Percentiles rank a stretch among this genome's conserved stretches.
Conservation (phyloP, 2,888 invertebrate species). For the Apotomis capreana region DNA sequence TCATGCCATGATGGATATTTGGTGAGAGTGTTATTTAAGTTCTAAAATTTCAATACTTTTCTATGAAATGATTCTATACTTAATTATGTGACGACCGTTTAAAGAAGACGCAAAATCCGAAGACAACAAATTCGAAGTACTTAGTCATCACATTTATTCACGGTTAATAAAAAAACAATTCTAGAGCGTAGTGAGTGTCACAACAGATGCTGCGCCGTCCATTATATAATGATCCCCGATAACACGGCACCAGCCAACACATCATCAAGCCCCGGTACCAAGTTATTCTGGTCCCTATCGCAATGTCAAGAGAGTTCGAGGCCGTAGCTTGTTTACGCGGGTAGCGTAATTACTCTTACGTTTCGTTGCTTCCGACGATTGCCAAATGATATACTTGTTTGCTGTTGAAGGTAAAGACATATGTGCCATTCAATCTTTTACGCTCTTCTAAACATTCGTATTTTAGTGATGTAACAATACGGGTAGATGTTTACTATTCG, state of each 20-base stretch:
- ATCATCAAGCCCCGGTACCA: constrained; percentile 45
- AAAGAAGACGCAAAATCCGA: too few relatives aligned
- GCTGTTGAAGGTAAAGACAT: constrained; percentile 16
- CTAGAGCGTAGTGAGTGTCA: constrained; percentile 35
- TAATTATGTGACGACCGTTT: too few relatives aligned
- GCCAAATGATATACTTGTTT: constrained; percentile 61
- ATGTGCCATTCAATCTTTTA: background rate
- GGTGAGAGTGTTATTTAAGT: too few relatives aligned
- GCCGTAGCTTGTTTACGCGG: constrained; percentile 66
- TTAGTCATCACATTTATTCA: too few relatives aligned
- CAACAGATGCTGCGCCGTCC: constrained; percentile 42
- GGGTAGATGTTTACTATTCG: too few relatives aligned
- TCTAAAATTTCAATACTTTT: too few relatives aligned
- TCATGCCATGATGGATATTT: too few relatives aligned
- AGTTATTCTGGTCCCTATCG: constrained; percentile 54
- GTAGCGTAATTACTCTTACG: constrained; percentile 59
- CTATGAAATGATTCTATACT: too few relatives aligned
- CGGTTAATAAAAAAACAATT: constrained; percentile 18
- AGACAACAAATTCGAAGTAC: too few relatives aligned
- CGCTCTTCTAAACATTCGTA: background rate
- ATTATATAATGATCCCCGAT: constrained; percentile 50
- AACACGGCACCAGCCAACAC: constrained; percentile 32
- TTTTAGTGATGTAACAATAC: constrained; percentile 3
- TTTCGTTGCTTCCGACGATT: constrained; percentile 56
- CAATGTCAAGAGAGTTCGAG: constrained; percentile 70